Conservation (phyloP, 2,113 vertebrate genomes). For the Muntiacus muntjak region DNA sequence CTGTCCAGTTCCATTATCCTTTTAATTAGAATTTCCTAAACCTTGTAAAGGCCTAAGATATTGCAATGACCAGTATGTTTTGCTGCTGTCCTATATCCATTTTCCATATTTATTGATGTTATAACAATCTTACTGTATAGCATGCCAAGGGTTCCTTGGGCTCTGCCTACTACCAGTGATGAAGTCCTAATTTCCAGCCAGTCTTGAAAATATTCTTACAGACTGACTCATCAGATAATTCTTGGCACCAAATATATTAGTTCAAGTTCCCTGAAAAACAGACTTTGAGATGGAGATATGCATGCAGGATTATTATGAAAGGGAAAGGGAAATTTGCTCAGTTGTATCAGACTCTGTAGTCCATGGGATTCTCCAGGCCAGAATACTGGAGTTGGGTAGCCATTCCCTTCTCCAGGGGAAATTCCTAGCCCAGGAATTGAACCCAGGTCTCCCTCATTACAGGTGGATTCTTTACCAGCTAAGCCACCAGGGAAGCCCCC, state of each 20-base stretch:
- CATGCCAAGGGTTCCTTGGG: not conserved
- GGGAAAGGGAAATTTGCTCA: not conserved
- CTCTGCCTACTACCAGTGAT: not conserved
- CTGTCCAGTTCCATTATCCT: not conserved
- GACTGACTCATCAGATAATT: not conserved
- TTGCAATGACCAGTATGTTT: not conserved
- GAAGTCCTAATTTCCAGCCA: not conserved
- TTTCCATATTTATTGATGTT: not conserved
- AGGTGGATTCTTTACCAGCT: not conserved
- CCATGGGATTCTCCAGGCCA: not conserved
- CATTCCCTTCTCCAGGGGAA: not conserved
- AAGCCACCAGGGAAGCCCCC: not conserved
- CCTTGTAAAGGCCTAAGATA: not conserved
- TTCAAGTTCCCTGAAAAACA: not conserved
- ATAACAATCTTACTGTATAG: not conserved
- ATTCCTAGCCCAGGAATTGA: not conserved
- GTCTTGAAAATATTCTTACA: not conserved
- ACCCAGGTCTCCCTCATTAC: not conserved
- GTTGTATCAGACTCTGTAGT: not conserved
- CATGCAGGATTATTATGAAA: not conserved
- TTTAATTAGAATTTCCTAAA: conserved; percentile 19
- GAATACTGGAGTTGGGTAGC: not conserved
- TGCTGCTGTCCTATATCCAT: not conserved
- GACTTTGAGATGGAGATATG: not conserved
- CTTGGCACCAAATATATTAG: not conserved